Conservation (phyloP, 35 echinoderm and acorn worm species). For the Nesometra sesokonis region DNA sequence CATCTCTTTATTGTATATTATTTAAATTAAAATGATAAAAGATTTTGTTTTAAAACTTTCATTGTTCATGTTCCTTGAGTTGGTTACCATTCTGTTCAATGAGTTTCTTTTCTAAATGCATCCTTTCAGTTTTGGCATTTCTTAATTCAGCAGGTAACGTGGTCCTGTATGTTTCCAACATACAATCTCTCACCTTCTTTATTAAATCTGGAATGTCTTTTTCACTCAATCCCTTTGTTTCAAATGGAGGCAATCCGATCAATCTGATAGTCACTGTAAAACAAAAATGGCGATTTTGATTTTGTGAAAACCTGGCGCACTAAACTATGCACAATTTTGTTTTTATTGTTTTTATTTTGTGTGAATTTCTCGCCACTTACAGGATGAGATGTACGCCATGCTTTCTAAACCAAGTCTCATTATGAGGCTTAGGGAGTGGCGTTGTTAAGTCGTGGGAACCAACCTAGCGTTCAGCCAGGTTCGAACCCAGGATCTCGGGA, state of each 20-base stretch:
- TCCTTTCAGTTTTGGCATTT: background rate
- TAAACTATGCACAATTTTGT: too few species aligned
- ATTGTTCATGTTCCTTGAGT: background rate
- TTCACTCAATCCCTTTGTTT: slow-evolving; percentile 25
- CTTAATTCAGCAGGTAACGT: background rate
- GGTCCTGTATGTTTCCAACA: slow-evolving; percentile 17
- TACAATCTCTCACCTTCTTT: slow-evolving; percentile 7
- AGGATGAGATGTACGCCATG: too few species aligned
- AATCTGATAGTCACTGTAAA: slow-evolving; percentile 34
- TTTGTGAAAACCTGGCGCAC: too few species aligned
- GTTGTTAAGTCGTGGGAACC: too few species aligned
- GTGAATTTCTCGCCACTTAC: too few species aligned
- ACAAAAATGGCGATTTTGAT: background rate
- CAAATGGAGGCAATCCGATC: slow-evolving; percentile 19
- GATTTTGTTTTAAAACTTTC: background rate
- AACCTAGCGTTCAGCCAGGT: too few species aligned
- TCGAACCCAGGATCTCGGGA: too few species aligned
- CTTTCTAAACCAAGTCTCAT: too few species aligned
- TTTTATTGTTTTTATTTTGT: too few species aligned
- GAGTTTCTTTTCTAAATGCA: background rate
- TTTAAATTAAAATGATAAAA: too few species aligned
- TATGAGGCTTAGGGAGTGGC: too few species aligned
- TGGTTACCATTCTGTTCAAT: background rate
- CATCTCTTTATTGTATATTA: too few species aligned
- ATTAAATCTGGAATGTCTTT: slow-evolving; percentile 21